phyloP scores from a whole-genome alignment of 2,113 vertebrate species.

The Tringa solitaria region DNA sequence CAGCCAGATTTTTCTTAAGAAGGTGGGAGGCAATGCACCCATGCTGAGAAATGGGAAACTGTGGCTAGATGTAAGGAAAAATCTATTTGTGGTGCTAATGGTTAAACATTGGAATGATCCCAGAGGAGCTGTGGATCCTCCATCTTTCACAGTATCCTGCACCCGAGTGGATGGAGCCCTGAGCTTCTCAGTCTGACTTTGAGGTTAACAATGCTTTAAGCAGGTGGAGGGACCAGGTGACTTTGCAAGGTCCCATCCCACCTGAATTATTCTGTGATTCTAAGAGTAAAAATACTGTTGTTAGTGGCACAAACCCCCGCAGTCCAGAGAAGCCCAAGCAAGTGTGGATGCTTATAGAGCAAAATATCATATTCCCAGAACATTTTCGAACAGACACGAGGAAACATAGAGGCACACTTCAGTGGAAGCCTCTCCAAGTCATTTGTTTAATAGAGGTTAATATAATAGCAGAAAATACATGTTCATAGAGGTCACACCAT shows the following conservation, averaged over 20 bases:
- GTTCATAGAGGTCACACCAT: background rate
- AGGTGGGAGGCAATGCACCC: background rate
- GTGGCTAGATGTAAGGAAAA: background rate
- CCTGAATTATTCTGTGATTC: background rate
- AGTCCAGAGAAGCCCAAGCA: background rate
- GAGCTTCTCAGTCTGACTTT: background rate
- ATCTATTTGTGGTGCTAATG: background rate
- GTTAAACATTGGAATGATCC: background rate
- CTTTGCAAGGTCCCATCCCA: background rate
- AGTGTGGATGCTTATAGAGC: background rate
- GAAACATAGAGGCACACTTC: background rate
- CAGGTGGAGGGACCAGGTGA: background rate
- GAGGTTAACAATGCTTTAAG: background rate
- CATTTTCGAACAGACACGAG: background rate
- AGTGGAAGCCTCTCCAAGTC: background rate
- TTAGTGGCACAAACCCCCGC: background rate
- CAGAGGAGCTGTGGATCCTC: background rate
- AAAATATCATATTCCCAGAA: background rate
- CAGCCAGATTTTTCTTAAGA: background rate
- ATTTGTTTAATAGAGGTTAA: background rate
- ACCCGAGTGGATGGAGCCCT: background rate
- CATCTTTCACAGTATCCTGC: background rate
- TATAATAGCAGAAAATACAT: background rate
- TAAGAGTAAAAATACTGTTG: background rate
- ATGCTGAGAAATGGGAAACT: background rate